phyloP scores from a whole-genome alignment of 2,888 invertebrate genomes.

The Alloplasta piceator region DNA sequence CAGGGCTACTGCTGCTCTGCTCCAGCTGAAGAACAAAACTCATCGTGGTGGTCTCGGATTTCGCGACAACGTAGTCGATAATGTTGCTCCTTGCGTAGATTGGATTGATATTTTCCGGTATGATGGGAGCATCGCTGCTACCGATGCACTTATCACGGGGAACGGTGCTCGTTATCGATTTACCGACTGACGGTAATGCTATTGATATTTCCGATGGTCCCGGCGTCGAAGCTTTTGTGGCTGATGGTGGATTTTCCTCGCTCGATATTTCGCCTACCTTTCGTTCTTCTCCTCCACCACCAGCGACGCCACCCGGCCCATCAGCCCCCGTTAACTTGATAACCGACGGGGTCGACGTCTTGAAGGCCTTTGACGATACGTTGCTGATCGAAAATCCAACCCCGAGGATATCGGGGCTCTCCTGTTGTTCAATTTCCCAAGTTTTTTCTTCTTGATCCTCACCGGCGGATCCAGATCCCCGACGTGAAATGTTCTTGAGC shows the following conservation, averaged over 20 bases:
- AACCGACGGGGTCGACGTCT: conserved; percentile 83
- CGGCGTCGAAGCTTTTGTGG: conserved; percentile 39
- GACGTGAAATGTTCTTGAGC: conserved; percentile 51
- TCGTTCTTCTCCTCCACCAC: conserved; percentile 69
- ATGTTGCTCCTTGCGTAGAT: conserved; percentile 11
- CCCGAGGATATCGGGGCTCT: conserved; percentile 40
- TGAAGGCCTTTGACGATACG: conserved; percentile 78
- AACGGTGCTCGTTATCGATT: conserved; percentile 12
- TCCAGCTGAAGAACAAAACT: conserved; percentile 52
- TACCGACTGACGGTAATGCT: conserved; percentile 25
- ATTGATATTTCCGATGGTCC: conserved; percentile 24
- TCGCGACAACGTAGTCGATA: conserved; percentile 57
- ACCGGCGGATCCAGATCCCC: conserved; percentile 52
- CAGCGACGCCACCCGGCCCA: conserved; percentile 79
- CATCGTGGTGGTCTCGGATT: conserved; percentile 57
- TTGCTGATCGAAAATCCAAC: conserved; percentile 40
- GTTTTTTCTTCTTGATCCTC: conserved; percentile 20
- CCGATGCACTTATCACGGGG: conserved; percentile 38
- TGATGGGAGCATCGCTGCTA: conserved; percentile 46
- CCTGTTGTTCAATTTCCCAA: conserved; percentile 15
- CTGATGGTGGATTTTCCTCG: conserved; percentile 72
- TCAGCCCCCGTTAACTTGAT: conserved; percentile 83
- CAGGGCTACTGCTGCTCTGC: too few species aligned
- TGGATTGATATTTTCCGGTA: conserved; percentile 27
- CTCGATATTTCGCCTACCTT: conserved; percentile 40